phyloP scores from a whole-genome alignment of 1,140 invertebrate species.

The Brachionus rubens region DNA sequence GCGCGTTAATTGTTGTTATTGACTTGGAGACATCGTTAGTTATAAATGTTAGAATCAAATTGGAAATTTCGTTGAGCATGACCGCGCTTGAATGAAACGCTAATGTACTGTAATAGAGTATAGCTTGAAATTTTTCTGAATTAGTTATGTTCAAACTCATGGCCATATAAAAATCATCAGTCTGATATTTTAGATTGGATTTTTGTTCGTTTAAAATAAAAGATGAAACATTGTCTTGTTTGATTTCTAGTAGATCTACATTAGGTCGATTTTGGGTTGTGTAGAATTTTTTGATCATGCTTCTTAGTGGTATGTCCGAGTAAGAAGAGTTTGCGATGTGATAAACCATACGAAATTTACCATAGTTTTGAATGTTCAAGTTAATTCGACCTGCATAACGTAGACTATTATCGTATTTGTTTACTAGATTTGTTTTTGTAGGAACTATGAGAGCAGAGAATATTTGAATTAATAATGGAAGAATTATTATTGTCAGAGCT shows the following conservation, averaged over 20 bases:
- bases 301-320: not conserved
- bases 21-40: conserved; percentile 16
- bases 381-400: not conserved
- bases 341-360: conserved; percentile 12
- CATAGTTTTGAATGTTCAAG: conserved; percentile 10
- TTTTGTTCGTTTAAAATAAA: not conserved
- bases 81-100: conserved; percentile 39
- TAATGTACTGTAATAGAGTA: conserved; percentile 20
- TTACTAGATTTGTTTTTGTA: conserved; percentile 9
- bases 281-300: conserved; percentile 31
- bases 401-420: not conserved
- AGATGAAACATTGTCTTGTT: not conserved
- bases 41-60: conserved; percentile 22
- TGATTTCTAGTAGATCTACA: not conserved
- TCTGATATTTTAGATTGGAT: not conserved
- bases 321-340: conserved; percentile 10
- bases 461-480: conserved; percentile 19
- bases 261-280: not conserved
- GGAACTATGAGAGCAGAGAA: not conserved
- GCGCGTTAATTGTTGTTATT: conserved; percentile 8
- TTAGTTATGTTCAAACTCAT: conserved; percentile 15
- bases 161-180: conserved; percentile 20
- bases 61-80: conserved; percentile 10
- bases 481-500: not conserved
- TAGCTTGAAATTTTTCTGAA: conserved; percentile 6